phyloP scores from a whole-genome alignment of 2,113 vertebrate genomes.

The Elaphurus davidianus region DNA sequence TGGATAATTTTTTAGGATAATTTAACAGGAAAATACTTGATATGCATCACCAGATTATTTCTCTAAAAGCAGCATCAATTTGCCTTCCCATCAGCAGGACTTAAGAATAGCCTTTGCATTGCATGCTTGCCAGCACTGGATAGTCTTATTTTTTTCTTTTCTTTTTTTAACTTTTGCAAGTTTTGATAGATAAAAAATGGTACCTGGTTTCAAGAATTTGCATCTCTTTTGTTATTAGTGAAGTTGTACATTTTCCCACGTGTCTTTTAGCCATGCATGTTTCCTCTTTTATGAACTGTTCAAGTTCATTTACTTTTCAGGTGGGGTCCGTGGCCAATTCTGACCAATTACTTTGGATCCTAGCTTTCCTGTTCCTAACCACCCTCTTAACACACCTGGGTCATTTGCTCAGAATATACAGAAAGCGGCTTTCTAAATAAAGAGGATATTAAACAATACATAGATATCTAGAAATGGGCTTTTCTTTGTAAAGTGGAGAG shows the following conservation, averaged over 20 bases:
- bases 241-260: slow-evolving; percentile 63
- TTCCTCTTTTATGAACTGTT: slow-evolving; percentile 67
- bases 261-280: slow-evolving; percentile 32
- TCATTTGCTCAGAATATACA: background rate
- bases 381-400: background rate
- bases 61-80: background rate
- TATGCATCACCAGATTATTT: background rate
- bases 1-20: background rate
- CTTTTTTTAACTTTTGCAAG: slow-evolving; percentile 12
- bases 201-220: slow-evolving; percentile 65
- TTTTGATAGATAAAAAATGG: slow-evolving; percentile 47
- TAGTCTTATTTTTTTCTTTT: background rate
- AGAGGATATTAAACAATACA: background rate
- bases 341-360: background rate
- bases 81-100: background rate
- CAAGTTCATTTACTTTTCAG: slow-evolving; percentile 23
- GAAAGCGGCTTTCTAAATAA: slow-evolving; percentile 15
- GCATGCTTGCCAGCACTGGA: background rate
- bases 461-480: background rate
- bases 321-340: background rate
- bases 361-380: background rate
- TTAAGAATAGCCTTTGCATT: background rate
- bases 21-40: background rate
- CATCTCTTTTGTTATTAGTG: slow-evolving; percentile 69
- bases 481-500: background rate